Evolutionary conservation across 2,797 vertebrate genomes (phyloP).

Genomic region (Aythya fuligula): DNA sequence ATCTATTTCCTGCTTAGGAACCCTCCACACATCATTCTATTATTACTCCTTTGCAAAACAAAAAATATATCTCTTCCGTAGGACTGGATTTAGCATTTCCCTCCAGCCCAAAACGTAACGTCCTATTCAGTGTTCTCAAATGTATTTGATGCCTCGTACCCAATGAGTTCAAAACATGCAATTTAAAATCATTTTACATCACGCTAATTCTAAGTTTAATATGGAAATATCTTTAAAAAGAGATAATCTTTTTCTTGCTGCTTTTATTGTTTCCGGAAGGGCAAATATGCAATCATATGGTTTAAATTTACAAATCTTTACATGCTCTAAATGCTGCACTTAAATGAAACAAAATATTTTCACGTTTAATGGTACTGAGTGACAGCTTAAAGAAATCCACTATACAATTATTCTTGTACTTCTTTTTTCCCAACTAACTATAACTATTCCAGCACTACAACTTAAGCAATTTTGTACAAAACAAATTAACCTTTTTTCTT

Average conservation of each 20-base stretch:
- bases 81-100: background rate
- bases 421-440: background rate
- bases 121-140: background rate
- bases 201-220: slow-evolving; percentile 18
- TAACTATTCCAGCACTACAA: background rate
- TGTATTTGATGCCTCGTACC: background rate
- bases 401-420: background rate
- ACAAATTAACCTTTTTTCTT: background rate
- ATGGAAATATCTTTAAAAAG: slow-evolving; percentile 13
- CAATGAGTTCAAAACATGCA: background rate
- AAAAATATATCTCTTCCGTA: background rate
- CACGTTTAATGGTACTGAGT: background rate
- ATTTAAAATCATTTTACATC: background rate
- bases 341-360: background rate
- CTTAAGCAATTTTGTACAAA: background rate
- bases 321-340: slow-evolving; percentile 1
- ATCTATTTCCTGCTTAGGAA: slow-evolving; percentile 8
- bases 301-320: slow-evolving; percentile 46
- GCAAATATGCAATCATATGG: slow-evolving; percentile 16
- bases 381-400: background rate
- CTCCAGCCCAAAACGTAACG: slow-evolving; percentile 11
- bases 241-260: slow-evolving; percentile 34
- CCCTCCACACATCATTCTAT: background rate
- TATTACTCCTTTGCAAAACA: background rate
- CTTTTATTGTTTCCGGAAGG: slow-evolving; percentile 47